phyloP scores from a whole-genome alignment of 2,797 vertebrate species.

The Neosalanx taihuensis region DNA sequence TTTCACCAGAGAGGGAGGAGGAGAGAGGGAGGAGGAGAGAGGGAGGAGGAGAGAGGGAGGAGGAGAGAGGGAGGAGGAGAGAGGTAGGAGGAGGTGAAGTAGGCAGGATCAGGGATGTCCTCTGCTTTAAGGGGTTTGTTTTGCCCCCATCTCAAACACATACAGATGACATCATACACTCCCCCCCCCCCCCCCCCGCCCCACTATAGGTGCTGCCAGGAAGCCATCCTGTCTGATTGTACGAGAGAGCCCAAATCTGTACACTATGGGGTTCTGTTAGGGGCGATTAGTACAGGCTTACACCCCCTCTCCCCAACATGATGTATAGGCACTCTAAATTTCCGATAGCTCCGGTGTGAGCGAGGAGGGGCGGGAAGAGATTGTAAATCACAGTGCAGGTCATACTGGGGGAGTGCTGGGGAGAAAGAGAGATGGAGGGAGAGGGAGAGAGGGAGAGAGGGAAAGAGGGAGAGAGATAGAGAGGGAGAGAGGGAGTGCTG shows the following conservation, averaged over 20 bases:
- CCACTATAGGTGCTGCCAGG: conserved; percentile 49
- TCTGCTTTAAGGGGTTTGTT: conserved; percentile 65
- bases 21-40: conserved; percentile 13
- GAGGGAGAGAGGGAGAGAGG: conserved; percentile 1
- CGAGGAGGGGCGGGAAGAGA: conserved; percentile 62
- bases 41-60: conserved; percentile 25
- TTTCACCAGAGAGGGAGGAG: conserved; percentile 45
- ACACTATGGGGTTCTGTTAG: conserved; percentile 66
- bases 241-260: conserved; percentile 66
- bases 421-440: conserved; percentile 6
- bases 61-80: conserved; percentile 29
- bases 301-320: conserved; percentile 32
- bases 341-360: conserved; percentile 70
- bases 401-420: conserved; percentile 30
- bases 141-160: conserved; percentile 8
- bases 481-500: neutral
- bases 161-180: conserved; percentile 58
- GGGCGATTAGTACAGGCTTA: conserved; percentile 65
- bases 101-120: conserved; percentile 54
- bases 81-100: conserved; percentile 31
- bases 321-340: conserved; percentile 75
- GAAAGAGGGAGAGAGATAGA: neutral
- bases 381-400: conserved; percentile 70
- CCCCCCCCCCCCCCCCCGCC: conserved; percentile 9
- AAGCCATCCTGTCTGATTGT: conserved; percentile 62